Evolutionary conservation across 1,140 invertebrate species (phyloP).

Genomic region (Gryllus bimaculatus): DNA sequence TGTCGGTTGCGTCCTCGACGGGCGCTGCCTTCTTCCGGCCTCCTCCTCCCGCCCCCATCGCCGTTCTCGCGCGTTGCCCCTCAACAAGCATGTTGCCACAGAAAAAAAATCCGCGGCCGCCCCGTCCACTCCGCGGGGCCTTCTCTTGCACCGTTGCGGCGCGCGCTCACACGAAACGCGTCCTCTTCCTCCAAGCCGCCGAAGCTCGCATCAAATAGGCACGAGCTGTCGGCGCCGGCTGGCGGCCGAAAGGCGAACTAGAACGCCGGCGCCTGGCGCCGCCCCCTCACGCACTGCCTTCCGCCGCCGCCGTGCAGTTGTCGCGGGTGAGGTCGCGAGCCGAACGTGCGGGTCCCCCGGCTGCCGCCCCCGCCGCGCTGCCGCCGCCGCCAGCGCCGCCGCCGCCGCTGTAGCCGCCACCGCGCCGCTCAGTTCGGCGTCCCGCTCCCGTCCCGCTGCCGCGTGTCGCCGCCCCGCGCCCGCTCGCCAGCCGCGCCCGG

Average conservation of each 20-base stretch:
- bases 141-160: neutral
- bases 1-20: too few relatives aligned
- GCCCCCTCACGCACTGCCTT: too few relatives aligned
- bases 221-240: neutral
- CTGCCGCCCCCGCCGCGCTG: too few relatives aligned
- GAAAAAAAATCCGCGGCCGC: neutral
- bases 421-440: neutral
- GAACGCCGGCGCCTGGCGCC: neutral
- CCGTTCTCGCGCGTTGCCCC: too few relatives aligned
- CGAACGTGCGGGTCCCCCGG: neutral
- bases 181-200: neutral
- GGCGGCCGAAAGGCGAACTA: neutral
- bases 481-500: too few relatives aligned
- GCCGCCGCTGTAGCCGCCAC: too few relatives aligned
- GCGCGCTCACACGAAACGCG: neutral
- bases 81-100: neutral
- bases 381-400: too few relatives aligned
- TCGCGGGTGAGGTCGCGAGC: too few relatives aligned
- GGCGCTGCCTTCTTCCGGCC: too few relatives aligned
- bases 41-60: too few relatives aligned
- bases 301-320: neutral
- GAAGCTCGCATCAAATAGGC: neutral
- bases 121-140: neutral
- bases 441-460: too few relatives aligned
- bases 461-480: too few relatives aligned